Evolutionary conservation across 2,888 invertebrate species (phyloP).

Genomic region (Chaetogeoica ovagalla): DNA sequence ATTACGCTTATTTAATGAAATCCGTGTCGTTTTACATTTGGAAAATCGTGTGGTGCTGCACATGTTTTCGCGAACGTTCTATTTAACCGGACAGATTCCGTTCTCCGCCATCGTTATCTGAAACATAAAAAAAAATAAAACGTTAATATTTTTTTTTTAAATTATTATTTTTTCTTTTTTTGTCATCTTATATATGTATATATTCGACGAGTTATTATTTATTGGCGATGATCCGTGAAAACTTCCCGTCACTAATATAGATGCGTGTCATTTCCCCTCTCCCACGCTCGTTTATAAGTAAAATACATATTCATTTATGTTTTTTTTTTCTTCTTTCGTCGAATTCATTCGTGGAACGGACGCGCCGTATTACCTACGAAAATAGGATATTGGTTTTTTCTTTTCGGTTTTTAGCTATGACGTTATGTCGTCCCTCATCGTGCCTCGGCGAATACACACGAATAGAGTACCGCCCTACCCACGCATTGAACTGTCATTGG

Average conservation of each 20-base stretch:
- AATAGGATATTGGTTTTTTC: constrained; percentile 46
- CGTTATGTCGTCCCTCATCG: too few species aligned
- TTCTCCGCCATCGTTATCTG: constrained; percentile 9
- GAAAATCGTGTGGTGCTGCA: too few species aligned
- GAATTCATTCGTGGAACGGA: constrained; percentile 40
- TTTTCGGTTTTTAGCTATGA: too few species aligned
- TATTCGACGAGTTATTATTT: constrained; percentile 22
- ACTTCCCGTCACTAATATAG: constrained; percentile 41
- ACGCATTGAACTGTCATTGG: background rate
- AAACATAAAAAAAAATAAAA: constrained; percentile 23
- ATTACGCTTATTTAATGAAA: too few species aligned
- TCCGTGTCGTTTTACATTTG: too few species aligned
- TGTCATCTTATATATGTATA: constrained; percentile 1
- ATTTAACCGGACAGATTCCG: too few species aligned
- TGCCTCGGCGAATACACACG: background rate
- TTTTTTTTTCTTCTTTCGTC: background rate
- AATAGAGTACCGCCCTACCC: background rate
- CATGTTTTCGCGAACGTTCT: too few species aligned
- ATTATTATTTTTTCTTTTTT: background rate
- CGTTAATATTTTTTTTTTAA: background rate
- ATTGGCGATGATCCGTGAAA: constrained; percentile 44
- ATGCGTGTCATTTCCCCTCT: constrained; percentile 18
- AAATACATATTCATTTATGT: background rate
- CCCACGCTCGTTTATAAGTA: too few species aligned
- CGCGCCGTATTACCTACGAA: constrained; percentile 12